Evolutionary conservation across 2,888 invertebrate species (phyloP).

Genomic region (Anthophora plumipes): DNA sequence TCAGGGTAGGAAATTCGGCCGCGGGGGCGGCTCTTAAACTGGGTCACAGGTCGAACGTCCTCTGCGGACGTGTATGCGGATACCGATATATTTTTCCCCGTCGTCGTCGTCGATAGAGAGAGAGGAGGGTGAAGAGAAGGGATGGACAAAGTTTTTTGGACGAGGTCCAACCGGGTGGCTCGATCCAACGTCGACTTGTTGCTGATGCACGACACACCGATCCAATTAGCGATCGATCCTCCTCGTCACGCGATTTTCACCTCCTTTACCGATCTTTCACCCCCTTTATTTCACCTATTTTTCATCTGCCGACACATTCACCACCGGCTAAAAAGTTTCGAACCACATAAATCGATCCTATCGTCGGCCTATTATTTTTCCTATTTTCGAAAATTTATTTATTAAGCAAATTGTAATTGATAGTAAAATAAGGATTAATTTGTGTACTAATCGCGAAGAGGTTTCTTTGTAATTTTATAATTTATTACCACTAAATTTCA

Average conservation of each 20-base stretch:
- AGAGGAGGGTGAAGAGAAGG: too few relatives aligned
- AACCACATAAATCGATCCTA: too few relatives aligned
- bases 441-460: too few relatives aligned
- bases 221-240: constrained; percentile 35
- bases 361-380: too few relatives aligned
- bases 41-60: constrained; percentile 54
- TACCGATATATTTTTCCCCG: constrained; percentile 50
- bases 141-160: constrained; percentile 53
- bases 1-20: constrained; percentile 26
- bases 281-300: not conserved
- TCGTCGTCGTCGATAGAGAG: too few relatives aligned
- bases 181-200: constrained; percentile 55
- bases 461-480: too few relatives aligned
- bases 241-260: not conserved
- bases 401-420: too few relatives aligned
- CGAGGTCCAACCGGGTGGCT: constrained; percentile 48
- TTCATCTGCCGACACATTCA: not conserved
- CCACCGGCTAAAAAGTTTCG: not conserved
- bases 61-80: constrained; percentile 63
- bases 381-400: too few relatives aligned
- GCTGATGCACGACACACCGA: constrained; percentile 26
- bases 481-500: too few relatives aligned
- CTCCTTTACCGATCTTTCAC: not conserved
- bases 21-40: constrained; percentile 29
- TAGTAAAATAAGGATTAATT: too few relatives aligned